Base-by-base conservation (phyloP, 2,888 invertebrate genomes). In the Acrobasis repandana region DNA sequence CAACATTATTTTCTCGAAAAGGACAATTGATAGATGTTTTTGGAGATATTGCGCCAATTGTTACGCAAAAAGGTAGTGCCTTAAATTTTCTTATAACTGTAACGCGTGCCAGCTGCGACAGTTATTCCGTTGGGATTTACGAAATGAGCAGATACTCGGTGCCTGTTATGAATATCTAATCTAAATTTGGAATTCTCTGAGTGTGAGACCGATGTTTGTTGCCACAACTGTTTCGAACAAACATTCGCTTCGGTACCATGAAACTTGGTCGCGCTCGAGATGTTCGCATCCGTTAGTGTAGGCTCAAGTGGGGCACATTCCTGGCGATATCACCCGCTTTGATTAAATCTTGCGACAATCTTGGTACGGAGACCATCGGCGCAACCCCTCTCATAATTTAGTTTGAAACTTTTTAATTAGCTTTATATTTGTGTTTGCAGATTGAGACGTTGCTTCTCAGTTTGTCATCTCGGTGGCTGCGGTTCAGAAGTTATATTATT, bases 351-450 rank as follows among this genome's bases (percentile, higher is more conserved):
- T 83, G 80, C 79, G 80, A 82, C 83, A 88, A 89, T 88, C 89
- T 87, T 89, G 87, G 90, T 90, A 85, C 89, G 69, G 85, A 84
- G 90, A 79, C 85, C 83, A 84, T 83, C 85, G 80, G 75, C 83
- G 82, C 85, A 85, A 87, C 90, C 92, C 90, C 91, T 90, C 91
- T 90, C 90, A 92, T 92, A 92, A 92, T 91, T 91, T 88, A 90
- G 91, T 92, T 92, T 85, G 82, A 86, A 92, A 92, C 91, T 92
- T 92, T 92, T 92, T 90, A 92, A 92, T 92, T 92, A 92, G 91
- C 90, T 92, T 92, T 91, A 91, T 91, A 90, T 92, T 92, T 92
- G 91, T 92, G 89, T 92, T 92, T 91, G 90, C 83, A 86, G 90
- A 92, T 92, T 90, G 92, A 92, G 92, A 88, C 88, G 87, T 91